A percentile compares a stretch with the other conserved stretches of the same genome.
Evolutionary conservation across 2,797 vertebrate species (phyloP).

Genomic region (Enteromius thamalakanensis): DNA sequence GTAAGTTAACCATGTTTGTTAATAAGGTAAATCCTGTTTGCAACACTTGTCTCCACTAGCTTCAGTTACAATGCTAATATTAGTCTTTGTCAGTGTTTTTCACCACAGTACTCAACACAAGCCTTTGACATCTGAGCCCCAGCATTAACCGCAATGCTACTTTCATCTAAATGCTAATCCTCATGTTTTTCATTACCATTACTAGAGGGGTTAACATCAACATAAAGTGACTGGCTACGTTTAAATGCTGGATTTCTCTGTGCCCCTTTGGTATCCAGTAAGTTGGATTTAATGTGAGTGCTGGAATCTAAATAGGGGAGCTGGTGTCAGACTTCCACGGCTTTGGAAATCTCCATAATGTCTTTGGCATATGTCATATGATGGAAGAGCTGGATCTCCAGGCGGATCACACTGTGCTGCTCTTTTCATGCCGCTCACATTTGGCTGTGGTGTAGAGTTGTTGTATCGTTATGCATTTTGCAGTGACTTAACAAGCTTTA

Average conservation of each 20-base stretch:
- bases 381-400: slow-evolving; percentile 26
- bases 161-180: slow-evolving; percentile 33
- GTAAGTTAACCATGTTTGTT: slow-evolving; percentile 72
- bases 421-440: slow-evolving; percentile 5
- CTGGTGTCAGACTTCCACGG: slow-evolving; percentile 28
- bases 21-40: background rate
- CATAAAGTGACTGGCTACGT: background rate
- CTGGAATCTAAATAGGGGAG: slow-evolving; percentile 29
- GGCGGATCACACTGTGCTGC: background rate
- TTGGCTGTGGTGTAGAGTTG: background rate
- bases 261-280: background rate
- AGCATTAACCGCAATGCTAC: background rate
- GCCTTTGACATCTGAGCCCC: slow-evolving; percentile 23
- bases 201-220: slow-evolving; percentile 25
- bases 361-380: slow-evolving; percentile 37
- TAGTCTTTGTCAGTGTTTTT: slow-evolving; percentile 32
- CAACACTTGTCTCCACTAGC: background rate
- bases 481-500: background rate
- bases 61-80: slow-evolving; percentile 37
- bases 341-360: slow-evolving; percentile 45
- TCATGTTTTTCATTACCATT: slow-evolving; percentile 11
- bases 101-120: background rate
- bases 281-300: slow-evolving; percentile 4
- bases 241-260: background rate
- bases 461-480: slow-evolving; percentile 1